A percentile compares a stretch with the other conserved stretches of the same genome.
These are phyloP conservation scores for Eriosoma lanigerum DNA, from an alignment of 1,140 invertebrate species.

Conservation along the genomic window DNA sequence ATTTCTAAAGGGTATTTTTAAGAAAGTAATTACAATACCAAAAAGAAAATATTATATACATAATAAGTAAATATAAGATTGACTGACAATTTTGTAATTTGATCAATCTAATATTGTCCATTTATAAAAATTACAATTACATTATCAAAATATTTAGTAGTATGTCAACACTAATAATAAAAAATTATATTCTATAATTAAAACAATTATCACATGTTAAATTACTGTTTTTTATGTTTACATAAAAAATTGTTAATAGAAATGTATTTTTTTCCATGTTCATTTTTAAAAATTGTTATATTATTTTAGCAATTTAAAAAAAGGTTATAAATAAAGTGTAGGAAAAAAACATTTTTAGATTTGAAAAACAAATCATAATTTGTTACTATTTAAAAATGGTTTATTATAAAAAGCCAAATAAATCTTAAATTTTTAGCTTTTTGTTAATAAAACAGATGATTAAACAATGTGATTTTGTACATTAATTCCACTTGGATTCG, in stretches of 20 bases:
- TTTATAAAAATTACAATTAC: slow-evolving; percentile 9
- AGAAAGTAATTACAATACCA: not conserved
- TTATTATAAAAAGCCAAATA: slow-evolving; percentile 9
- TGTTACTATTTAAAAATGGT: not conserved
- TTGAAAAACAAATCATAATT: slow-evolving; percentile 11
- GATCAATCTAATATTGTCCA: not conserved
- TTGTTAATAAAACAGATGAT: not conserved
- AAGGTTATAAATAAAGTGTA: not conserved
- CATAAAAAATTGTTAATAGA: not conserved
- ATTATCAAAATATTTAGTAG: not conserved
- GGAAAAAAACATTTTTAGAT: not conserved
- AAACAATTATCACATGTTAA: slow-evolving; percentile 45
- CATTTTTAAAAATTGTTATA: not conserved
- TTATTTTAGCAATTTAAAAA: not conserved
- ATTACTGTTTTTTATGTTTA: not conserved
- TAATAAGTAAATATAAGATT: slow-evolving; percentile 25
- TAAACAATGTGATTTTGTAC: slow-evolving; percentile 35
- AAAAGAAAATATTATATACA: not conserved
- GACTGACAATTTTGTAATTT: not conserved
- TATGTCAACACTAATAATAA: slow-evolving; percentile 21
- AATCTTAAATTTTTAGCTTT: not conserved
- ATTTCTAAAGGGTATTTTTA: not conserved
- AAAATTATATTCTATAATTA: slow-evolving; percentile 17
- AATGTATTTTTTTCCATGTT: not conserved
- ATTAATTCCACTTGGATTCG: not conserved